A percentile compares a stretch with the other conserved stretches of the same genome.
These are phyloP conservation scores for Rhingia rostrata DNA, from an alignment of 2,888 invertebrate species.

Conservation along the genomic window DNA sequence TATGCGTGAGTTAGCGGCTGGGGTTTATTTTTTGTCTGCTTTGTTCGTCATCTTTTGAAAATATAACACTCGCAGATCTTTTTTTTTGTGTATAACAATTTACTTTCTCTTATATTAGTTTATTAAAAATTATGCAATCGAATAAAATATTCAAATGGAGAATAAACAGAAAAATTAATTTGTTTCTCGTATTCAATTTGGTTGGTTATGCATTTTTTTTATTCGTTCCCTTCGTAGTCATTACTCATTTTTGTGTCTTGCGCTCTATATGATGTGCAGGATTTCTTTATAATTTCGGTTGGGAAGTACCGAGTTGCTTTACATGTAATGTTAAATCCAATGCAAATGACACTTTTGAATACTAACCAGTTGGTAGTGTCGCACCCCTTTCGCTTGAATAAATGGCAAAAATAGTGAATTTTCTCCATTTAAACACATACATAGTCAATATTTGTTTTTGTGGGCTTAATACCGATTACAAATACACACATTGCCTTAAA, in stretches of 20 bases:
- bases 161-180: slow-evolving; percentile 24
- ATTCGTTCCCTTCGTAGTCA: neutral
- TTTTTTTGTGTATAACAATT: slow-evolving; percentile 72
- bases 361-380: slow-evolving; percentile 46
- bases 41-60: slow-evolving; percentile 74
- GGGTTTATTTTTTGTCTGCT: slow-evolving; percentile 72
- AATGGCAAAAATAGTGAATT: neutral
- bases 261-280: slow-evolving; percentile 6
- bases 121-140: slow-evolving; percentile 73
- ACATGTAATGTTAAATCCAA: slow-evolving; percentile 27
- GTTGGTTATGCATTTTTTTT: neutral
- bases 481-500: slow-evolving; percentile 20
- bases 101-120: slow-evolving; percentile 69
- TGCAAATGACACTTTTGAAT: slow-evolving; percentile 44
- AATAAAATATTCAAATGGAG: slow-evolving; percentile 49
- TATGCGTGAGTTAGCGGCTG: slow-evolving; percentile 72
- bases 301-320: neutral
- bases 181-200: neutral
- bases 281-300: slow-evolving; percentile 40
- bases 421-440: slow-evolving; percentile 12
- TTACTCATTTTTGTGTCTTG: slow-evolving; percentile 19
- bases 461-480: slow-evolving; percentile 1
- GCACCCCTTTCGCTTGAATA: slow-evolving; percentile 19
- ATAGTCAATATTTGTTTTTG: slow-evolving; percentile 21
- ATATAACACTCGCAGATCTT: slow-evolving; percentile 63